Percentiles rank a stretch among this genome's conserved stretches.
phyloP scores from a whole-genome alignment of 92 coral and sea anemone species.

The Palythoa grandiflora region DNA sequence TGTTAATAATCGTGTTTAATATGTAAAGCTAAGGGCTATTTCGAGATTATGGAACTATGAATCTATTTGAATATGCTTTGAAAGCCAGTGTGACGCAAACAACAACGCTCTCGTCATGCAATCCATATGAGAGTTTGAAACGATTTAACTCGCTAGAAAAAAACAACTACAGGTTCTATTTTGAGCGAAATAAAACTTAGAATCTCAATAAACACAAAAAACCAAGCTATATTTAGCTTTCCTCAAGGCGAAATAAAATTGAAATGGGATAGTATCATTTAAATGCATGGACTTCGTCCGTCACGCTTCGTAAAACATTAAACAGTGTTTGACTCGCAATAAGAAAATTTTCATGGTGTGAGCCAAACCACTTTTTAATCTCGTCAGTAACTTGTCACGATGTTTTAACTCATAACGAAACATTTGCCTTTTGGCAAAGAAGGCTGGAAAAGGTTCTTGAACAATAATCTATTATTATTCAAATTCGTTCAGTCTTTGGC shows the following conservation, averaged over 20 bases:
- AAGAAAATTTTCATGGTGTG: not conserved
- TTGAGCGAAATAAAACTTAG: not conserved
- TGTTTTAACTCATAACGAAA: not conserved
- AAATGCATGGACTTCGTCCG: not conserved
- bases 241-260: conserved; percentile 13
- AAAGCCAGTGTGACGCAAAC: conserved; percentile 17
- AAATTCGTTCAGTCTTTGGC: not conserved
- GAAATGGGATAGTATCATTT: conserved; percentile 24
- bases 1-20: not conserved
- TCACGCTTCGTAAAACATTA: conserved; percentile 44
- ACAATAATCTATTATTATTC: conserved; percentile 28
- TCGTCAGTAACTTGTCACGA: not conserved
- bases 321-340: not conserved
- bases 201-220: not conserved
- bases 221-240: not conserved
- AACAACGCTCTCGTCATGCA: conserved; percentile 27
- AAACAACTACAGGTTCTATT: not conserved
- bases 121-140: not conserved
- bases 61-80: conserved; percentile 19
- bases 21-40: conserved; percentile 6
- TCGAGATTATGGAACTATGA: not conserved
- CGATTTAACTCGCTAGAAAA: not conserved
- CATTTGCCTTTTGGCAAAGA: not conserved
- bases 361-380: not conserved
- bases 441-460: not conserved